phyloP scores from a whole-genome alignment of 2,888 invertebrate genomes.

The Eupeodes luniger region DNA sequence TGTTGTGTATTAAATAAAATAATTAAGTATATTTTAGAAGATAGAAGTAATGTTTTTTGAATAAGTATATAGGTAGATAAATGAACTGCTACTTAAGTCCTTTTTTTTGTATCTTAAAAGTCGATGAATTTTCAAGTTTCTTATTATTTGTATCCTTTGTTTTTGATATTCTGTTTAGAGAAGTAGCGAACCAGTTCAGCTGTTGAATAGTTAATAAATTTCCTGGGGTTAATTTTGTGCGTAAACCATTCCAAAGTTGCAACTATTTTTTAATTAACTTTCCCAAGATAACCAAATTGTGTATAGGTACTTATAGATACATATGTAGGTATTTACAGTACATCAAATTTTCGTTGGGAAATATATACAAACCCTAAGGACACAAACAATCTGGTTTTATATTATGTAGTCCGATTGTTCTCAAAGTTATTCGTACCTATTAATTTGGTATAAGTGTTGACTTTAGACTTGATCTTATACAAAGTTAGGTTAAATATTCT shows the following conservation, averaged over 20 bases:
- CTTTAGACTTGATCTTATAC: background rate
- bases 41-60: background rate
- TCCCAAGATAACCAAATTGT: conserved; percentile 4
- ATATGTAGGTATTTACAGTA: background rate
- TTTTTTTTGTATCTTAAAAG: background rate
- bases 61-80: background rate
- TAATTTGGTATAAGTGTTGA: background rate
- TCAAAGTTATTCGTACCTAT: background rate
- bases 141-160: conserved; percentile 37
- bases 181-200: conserved; percentile 9
- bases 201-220: conserved; percentile 57
- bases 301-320: background rate
- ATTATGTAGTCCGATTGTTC: background rate
- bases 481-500: background rate
- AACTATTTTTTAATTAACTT: conserved; percentile 66
- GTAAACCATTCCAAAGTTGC: background rate
- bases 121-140: conserved; percentile 42
- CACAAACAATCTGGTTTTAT: background rate
- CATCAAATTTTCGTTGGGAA: background rate
- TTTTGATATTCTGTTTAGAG: too few species aligned
- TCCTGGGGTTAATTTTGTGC: conserved; percentile 45
- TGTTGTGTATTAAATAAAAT: background rate
- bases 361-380: background rate
- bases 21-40: background rate
- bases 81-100: background rate